Evolutionary conservation across 1,140 invertebrate genomes (phyloP), one percentile per base, ranked within the genome.

Genomic region (Colletes latitarsis): DNA sequence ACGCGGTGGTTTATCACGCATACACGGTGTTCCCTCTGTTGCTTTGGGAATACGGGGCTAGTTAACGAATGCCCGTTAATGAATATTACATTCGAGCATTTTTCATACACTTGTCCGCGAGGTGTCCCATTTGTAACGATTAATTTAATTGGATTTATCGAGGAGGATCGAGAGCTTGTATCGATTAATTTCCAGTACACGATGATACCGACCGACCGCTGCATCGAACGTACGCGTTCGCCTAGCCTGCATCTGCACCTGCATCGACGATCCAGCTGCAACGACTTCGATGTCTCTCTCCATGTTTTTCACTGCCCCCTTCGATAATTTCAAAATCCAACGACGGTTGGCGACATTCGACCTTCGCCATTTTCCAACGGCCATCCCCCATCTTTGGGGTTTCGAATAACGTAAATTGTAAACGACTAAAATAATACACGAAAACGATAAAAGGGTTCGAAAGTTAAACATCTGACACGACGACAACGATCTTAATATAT

Each of bases 231-330:
- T 69, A 46, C 43, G 21, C 14, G 55, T 46, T 19, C 41, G 52
- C 64, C 66, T 75, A 46, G 49, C 30, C 30, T 58, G 66, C 64
- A 70, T 69, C 77, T 83, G 84, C 86, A 83, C 55, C 80, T 77
- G 52, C 70, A 52, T 69, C 80, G 75, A 60, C 30, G 70, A 75
- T 75, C 70, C 83, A 84, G 83, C 81, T 84, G 83, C 83, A 53
- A n/a, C 57, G 30, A 68, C 19, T 21, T 17, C 9, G 15, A 53
- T 69, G 72, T 83, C 46, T 77, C 62, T 75, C 73, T 57, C 67
- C 21, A 17, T 41, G n/a, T 21, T 60, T 55, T 60, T 55, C 39
- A 19, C 30, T 49, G 53, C 73, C 17, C 68, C 68, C 53, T 64
- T 39, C 82, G 64, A 60, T 74, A 66, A 63, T 86, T 85, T 86